These are phyloP conservation scores for Penaeus vannamei DNA, from an alignment of 1,140 invertebrate genomes.

Conservation along the genomic window DNA sequence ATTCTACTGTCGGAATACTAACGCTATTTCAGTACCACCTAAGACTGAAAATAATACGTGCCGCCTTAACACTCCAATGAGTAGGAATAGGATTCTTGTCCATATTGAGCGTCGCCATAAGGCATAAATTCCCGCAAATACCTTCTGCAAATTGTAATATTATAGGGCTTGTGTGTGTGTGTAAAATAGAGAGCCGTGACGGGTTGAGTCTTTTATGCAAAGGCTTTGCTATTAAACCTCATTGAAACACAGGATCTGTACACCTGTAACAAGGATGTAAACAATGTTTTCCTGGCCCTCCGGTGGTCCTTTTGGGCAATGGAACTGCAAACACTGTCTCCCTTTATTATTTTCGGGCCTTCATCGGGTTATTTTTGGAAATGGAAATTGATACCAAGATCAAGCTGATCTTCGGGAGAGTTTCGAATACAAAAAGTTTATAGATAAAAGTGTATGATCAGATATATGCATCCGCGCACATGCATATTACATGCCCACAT, in stretches of 20 bases:
- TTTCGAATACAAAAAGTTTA: no score
- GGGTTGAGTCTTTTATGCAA: conserved; percentile 56
- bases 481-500: no score
- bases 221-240: conserved; percentile 42
- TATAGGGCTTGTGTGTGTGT: conserved; percentile 23
- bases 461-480: no score
- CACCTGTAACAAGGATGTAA: conserved; percentile 47
- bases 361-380: no score
- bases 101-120: neutral
- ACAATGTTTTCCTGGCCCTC: conserved; percentile 12
- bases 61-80: neutral
- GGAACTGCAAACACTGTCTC: no score
- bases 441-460: no score
- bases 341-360: no score
- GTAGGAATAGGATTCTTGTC: neutral
- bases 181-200: conserved; percentile 50
- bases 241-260: conserved; percentile 53
- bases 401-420: no score
- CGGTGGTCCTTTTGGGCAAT: neutral
- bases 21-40: no score
- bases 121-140: neutral
- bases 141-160: conserved; percentile 40
- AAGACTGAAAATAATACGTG: no score
- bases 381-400: no score
- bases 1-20: neutral